Evolutionary conservation across 2,888 invertebrate species (phyloP), one percentile per base, ranked within the genome.

Genomic region (Saturnia japonica): DNA sequence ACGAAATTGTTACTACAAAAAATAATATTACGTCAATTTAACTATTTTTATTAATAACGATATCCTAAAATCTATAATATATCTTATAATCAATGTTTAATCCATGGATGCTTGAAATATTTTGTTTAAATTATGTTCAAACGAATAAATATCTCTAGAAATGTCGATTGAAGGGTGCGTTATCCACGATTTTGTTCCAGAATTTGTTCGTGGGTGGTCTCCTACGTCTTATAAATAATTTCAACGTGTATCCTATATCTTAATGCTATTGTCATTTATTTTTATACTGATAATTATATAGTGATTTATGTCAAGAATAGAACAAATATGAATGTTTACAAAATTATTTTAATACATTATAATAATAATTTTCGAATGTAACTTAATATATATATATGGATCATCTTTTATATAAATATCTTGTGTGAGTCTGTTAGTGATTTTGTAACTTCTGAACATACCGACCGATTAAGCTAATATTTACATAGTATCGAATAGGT

Each of bases 191-290:
- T 64, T 40, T 40, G 64, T 64, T 40, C n/a, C 64, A 40, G 62
- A 11, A 40, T 19, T 8, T 66, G 66, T 34, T 64, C 72, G 77
- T 78, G 77, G 78, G 77, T 78, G 78, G 77, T 77, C 78, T 40
- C 54, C 11, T 64, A 40, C 40, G 64, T 2, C 7, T 68, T 71
- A 72, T 72, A 68, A 70, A 71, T 54, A 72, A 69, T 64, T 70
- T 73, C 45, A 77, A 77, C 77, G 75, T 75, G 74, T 70, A 78
- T 78, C 76, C n/a, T 75, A 70, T 72, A 72, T 54, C 54, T 54
- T 22, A 28, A 60, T 25, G 28, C 57, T 60, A 54, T 1, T 54
- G 11, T 54, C 3, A 6, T 28, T 60, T 60, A 14, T 12, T 4
- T 57, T 25, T 60, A 28, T 60, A 28, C 14, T 14, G 11, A 60